Percentiles rank a stretch among this genome's conserved stretches.
Evolutionary conservation across 1,140 invertebrate genomes (phyloP).

Genomic region (Ruditapes philippinarum): DNA sequence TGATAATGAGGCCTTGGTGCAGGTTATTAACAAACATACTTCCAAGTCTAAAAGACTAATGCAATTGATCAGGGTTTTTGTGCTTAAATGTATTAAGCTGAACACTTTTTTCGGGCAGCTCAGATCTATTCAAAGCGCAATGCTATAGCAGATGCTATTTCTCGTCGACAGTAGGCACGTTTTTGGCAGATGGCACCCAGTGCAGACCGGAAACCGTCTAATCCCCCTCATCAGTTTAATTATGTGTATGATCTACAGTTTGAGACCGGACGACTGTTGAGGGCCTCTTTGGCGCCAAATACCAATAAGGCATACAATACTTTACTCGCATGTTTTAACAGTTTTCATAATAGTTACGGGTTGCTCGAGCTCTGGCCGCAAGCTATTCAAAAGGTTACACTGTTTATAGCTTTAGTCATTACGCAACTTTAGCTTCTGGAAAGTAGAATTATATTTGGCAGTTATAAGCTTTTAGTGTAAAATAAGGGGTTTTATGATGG

Average conservation of each 20-base stretch:
- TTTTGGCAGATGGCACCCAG: too few species aligned
- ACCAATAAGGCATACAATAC: neutral
- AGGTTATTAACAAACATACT: neutral
- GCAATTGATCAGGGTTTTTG: neutral
- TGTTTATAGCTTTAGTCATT: neutral
- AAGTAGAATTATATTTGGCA: neutral
- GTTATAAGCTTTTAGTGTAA: too few species aligned
- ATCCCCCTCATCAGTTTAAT: neutral
- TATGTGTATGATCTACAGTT: too few species aligned
- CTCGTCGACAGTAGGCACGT: neutral
- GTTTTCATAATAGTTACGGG: neutral
- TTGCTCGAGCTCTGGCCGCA: neutral
- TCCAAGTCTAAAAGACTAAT: constrained; percentile 19
- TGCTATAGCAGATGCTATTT: neutral
- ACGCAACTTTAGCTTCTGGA: too few species aligned
- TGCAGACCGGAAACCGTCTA: neutral
- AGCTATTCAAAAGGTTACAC: neutral
- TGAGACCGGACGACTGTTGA: neutral
- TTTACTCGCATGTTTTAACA: neutral
- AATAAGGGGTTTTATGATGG: neutral
- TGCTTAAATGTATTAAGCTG: neutral
- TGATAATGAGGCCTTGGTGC: neutral
- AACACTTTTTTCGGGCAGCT: too few species aligned
- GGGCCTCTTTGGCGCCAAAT: neutral
- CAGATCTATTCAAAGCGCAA: neutral